A percentile compares a stretch with the other conserved stretches of the same genome.
These are phyloP conservation scores for Pongo abelii DNA, from an alignment of 2,113 vertebrate species.

Conservation along the genomic window DNA sequence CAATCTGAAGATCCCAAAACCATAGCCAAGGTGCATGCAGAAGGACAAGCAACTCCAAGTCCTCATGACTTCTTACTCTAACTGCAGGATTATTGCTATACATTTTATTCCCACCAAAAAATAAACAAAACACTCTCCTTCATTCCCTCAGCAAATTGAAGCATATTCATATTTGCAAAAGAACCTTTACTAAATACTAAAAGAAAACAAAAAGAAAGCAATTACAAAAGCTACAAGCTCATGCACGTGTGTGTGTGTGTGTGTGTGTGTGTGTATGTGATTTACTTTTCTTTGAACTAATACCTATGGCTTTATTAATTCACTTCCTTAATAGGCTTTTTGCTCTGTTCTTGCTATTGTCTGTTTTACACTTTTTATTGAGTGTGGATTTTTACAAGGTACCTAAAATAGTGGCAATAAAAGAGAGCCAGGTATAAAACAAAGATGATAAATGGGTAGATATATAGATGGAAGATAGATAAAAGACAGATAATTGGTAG, in stretches of 20 bases:
- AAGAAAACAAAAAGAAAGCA: neutral
- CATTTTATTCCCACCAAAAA: neutral
- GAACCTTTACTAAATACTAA: neutral
- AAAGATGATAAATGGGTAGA: neutral
- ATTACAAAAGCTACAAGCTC: neutral
- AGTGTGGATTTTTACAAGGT: neutral
- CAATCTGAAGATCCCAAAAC: neutral
- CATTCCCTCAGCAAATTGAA: neutral
- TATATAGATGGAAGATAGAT: neutral
- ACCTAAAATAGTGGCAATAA: neutral
- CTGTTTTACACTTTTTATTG: neutral
- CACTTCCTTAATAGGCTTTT: neutral
- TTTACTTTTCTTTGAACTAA: neutral
- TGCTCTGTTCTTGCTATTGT: neutral
- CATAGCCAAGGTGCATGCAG: neutral
- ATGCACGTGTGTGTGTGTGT: neutral
- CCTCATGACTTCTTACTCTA: neutral
- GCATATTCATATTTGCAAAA: neutral
- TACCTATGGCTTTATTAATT: neutral
- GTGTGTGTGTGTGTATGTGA: too few relatives aligned
- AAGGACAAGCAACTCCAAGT: neutral
- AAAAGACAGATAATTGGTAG: neutral
- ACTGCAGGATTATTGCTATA: neutral
- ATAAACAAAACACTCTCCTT: neutral
- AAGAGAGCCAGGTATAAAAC: neutral